A percentile compares a stretch with the other conserved stretches of the same genome.
Evolutionary conservation across 2,797 vertebrate genomes (phyloP).

Genomic region (Agapornis canus): DNA sequence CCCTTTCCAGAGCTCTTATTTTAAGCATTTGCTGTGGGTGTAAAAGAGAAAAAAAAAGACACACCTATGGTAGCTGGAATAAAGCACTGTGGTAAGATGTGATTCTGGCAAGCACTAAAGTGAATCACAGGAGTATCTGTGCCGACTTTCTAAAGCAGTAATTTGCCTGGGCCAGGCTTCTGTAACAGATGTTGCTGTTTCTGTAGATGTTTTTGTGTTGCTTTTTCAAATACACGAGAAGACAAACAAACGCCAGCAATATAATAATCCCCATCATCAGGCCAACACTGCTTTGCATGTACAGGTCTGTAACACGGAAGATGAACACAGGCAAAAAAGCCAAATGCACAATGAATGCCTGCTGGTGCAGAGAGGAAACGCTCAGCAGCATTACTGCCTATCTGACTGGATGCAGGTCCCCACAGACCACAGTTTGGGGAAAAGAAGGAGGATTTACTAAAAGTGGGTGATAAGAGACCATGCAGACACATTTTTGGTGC

Average conservation of each 20-base stretch:
- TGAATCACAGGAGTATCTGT: constrained; percentile 40
- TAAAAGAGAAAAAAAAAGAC: constrained; percentile 30
- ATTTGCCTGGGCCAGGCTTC: constrained; percentile 49
- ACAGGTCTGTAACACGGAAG: not conserved
- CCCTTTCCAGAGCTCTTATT: constrained; percentile 42
- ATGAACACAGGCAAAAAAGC: not conserved
- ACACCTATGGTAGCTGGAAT: constrained; percentile 52
- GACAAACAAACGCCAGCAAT: not conserved
- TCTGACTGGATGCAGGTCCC: not conserved
- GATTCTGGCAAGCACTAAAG: constrained; percentile 6
- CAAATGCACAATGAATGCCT: not conserved
- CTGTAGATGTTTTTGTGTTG: not conserved
- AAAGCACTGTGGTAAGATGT: constrained; percentile 17
- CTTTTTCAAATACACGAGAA: not conserved
- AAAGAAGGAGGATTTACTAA: not conserved
- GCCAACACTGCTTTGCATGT: not conserved
- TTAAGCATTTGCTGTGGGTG: constrained; percentile 59
- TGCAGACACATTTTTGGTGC: accelerated
- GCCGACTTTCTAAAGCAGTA: not conserved
- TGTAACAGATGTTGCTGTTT: not conserved
- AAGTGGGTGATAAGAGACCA: not conserved
- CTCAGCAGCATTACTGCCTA: not conserved
- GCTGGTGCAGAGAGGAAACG: not conserved
- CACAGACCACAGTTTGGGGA: not conserved
- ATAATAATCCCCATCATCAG: not conserved